A percentile compares a stretch with the other conserved stretches of the same genome.
These are phyloP conservation scores for Eriosoma lanigerum DNA, from an alignment of 1,140 invertebrate genomes.

Conservation along the genomic window DNA sequence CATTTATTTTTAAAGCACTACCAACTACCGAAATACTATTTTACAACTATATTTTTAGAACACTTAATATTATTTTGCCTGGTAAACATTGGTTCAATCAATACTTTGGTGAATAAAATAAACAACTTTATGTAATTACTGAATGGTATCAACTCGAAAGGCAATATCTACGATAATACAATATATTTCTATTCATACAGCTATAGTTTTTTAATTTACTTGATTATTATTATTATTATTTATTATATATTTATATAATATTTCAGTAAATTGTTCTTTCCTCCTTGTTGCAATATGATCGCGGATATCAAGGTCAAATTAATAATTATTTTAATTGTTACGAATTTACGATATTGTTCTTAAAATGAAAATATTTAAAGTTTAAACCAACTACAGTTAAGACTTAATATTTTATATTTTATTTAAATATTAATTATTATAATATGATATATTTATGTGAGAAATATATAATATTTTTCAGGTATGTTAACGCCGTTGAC, in stretches of 20 bases:
- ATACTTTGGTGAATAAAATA: not conserved
- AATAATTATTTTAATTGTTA: conserved; percentile 37
- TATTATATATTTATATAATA: not conserved
- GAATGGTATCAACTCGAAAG: not conserved
- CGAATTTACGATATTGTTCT: conserved; percentile 16
- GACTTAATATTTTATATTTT: not conserved
- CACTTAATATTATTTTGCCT: not conserved
- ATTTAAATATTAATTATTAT: not conserved
- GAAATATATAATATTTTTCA: conserved; percentile 54
- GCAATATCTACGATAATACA: too few relatives aligned
- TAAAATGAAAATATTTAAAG: conserved; percentile 21
- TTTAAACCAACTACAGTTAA: too few relatives aligned
- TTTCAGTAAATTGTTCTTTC: not conserved
- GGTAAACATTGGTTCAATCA: not conserved
- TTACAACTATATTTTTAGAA: not conserved
- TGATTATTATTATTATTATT: not conserved
- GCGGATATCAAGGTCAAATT: conserved; percentile 12
- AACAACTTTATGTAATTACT: not conserved
- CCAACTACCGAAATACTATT: too few relatives aligned
- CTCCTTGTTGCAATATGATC: not conserved
- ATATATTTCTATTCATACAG: not conserved
- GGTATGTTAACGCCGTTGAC: conserved; percentile 78
- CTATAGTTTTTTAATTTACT: not conserved
- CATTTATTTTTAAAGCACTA: too few relatives aligned
- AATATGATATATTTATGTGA: not conserved